Percentiles rank a stretch among this genome's conserved stretches.
Conservation (phyloP, 1,140 invertebrate genomes). For the Bilobella aurantiaca region DNA sequence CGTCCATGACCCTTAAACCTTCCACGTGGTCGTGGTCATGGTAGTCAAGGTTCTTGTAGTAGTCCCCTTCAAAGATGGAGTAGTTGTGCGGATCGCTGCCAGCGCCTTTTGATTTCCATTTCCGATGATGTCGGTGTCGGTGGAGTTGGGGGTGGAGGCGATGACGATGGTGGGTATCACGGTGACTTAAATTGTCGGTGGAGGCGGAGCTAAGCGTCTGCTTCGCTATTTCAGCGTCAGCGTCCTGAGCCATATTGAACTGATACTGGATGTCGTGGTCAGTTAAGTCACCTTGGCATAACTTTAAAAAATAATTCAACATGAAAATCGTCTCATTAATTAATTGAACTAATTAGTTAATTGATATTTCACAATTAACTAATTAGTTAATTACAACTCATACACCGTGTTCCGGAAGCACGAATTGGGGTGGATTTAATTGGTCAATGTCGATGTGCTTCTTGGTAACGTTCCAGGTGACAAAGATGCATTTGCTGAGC, state of each 20-base stretch:
- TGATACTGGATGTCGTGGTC: no score
- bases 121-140: neutral
- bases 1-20: no score
- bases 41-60: neutral
- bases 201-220: neutral
- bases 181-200: neutral
- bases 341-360: neutral
- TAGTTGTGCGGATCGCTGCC: neutral
- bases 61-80: neutral
- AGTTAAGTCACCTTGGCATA: no score
- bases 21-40: neutral
- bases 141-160: neutral
- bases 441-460: neutral
- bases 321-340: no score
- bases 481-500: neutral
- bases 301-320: no score
- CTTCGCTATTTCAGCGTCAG: neutral
- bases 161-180: neutral
- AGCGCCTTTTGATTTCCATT: neutral
- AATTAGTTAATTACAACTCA: neutral
- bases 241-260: no score
- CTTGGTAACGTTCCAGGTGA: conserved; percentile 16
- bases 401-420: neutral
- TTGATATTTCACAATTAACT: neutral
- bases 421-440: neutral